Percentiles rank a stretch among this genome's conserved stretches.
Evolutionary conservation across 2,888 invertebrate genomes (phyloP).

Genomic region (Aelia acuminata): DNA sequence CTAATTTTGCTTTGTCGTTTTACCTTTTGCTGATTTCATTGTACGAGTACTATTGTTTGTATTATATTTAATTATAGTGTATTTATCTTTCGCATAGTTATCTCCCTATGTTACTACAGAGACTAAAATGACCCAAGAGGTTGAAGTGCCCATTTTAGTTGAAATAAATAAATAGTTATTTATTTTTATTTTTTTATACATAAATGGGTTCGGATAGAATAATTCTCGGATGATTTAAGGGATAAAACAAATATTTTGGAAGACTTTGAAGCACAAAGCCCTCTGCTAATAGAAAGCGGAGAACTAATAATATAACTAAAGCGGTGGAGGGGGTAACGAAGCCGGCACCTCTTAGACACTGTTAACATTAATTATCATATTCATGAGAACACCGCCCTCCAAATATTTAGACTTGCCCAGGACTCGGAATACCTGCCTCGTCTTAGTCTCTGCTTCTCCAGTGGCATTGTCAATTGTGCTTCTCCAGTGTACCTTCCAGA

Average conservation of each 20-base stretch:
- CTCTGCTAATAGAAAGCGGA: constrained; percentile 2
- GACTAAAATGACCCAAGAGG: too few species aligned
- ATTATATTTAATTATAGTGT: too few species aligned
- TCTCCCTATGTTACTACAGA: too few species aligned
- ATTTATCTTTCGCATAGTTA: too few species aligned
- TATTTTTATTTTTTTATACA: too few species aligned
- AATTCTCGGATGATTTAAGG: not conserved
- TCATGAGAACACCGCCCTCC: constrained; percentile 31
- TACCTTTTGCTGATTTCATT: too few species aligned
- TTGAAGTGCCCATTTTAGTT: too few species aligned
- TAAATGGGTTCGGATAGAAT: not conserved
- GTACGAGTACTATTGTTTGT: too few species aligned
- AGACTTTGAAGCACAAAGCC: not conserved
- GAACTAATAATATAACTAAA: constrained; percentile 20
- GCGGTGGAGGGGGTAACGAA: constrained; percentile 34
- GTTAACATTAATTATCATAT: constrained; percentile 48
- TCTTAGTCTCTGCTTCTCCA: not conserved
- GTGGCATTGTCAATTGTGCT: not conserved
- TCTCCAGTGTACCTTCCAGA: not conserved
- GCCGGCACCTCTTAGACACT: not conserved
- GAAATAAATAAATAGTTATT: too few species aligned
- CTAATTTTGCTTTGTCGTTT: too few species aligned
- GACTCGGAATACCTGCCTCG: constrained; percentile 35
- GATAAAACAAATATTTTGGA: constrained; percentile 22
- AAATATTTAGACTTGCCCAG: constrained; percentile 33